Percentiles rank a stretch among this genome's conserved stretches.
phyloP scores from a whole-genome alignment of 2,797 vertebrate species.

The Acrossocheilus fasciatus region DNA sequence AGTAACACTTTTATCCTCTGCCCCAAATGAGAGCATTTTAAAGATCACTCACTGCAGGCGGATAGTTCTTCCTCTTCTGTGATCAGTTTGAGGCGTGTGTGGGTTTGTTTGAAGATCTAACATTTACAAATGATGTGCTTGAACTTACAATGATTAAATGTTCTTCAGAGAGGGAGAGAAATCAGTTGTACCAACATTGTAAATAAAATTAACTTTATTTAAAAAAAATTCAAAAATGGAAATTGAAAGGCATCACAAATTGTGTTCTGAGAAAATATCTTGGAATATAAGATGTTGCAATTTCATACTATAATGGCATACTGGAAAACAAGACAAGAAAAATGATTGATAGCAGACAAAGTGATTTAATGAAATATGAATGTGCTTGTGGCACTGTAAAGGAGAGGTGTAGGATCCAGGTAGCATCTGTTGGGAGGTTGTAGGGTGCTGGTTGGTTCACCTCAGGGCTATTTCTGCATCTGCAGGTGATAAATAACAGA shows the following conservation, averaged over 20 bases:
- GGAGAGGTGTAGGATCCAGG: background rate
- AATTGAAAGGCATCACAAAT: background rate
- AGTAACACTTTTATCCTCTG: conserved; percentile 6
- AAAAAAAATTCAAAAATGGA: no score
- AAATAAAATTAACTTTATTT: background rate
- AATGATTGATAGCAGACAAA: background rate
- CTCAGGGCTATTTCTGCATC: conserved; percentile 7
- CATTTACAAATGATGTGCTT: background rate
- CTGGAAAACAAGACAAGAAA: background rate
- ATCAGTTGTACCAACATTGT: background rate
- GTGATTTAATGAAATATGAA: no score
- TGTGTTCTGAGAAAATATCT: background rate
- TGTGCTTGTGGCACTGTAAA: background rate
- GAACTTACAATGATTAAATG: conserved; percentile 11
- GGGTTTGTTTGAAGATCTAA: conserved; percentile 15
- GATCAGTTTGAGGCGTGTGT: background rate
- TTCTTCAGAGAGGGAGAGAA: background rate
- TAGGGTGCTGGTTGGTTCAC: background rate
- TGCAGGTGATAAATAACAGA: conserved; percentile 14
- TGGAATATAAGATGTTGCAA: background rate
- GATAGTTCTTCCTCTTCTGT: conserved; percentile 14
- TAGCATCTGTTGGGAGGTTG: conserved; percentile 8
- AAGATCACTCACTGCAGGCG: background rate
- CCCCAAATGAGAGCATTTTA: conserved; percentile 13
- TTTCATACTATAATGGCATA: background rate